Evolutionary conservation across 2,888 invertebrate genomes (phyloP).

Genomic region (Athalia cordata): DNA sequence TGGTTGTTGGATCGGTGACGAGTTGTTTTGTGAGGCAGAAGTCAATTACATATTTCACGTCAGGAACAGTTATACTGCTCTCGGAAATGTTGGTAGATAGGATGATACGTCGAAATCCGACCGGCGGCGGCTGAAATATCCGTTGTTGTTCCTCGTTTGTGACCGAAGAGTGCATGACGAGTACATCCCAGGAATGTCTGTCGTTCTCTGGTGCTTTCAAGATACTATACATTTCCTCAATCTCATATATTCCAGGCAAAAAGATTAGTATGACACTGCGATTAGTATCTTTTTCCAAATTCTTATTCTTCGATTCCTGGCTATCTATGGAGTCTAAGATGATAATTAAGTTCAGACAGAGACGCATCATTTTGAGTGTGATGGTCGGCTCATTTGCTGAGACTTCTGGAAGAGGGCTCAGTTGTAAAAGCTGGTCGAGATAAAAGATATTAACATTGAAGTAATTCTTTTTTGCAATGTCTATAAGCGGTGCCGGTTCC

Average conservation of each 20-base stretch:
- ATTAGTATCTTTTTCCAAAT: conserved; percentile 67
- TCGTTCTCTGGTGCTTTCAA: conserved; percentile 59
- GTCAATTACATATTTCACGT: conserved; percentile 93
- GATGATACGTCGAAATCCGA: conserved; percentile 86
- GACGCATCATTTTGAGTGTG: conserved; percentile 77
- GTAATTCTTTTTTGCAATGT: conserved; percentile 74
- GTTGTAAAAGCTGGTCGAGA: conserved; percentile 72
- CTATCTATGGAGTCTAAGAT: conserved; percentile 80
- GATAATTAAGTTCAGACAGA: conserved; percentile 76
- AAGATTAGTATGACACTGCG: conserved; percentile 88
- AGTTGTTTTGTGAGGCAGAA: conserved; percentile 93
- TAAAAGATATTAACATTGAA: conserved; percentile 80
- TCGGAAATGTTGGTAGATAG: conserved; percentile 94
- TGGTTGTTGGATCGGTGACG: conserved; percentile 84
- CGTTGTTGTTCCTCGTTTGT: conserved; percentile 85
- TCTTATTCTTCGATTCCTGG: conserved; percentile 67
- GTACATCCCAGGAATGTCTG: conserved; percentile 76
- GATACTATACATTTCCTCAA: conserved; percentile 80
- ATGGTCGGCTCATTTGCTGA: conserved; percentile 78
- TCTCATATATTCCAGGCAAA: conserved; percentile 91
- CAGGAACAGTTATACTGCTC: conserved; percentile 93
- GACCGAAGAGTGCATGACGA: conserved; percentile 84
- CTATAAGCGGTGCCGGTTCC: conserved; percentile 77
- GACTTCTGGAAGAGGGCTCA: conserved; percentile 76
- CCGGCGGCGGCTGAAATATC: conserved; percentile 79